Evolutionary conservation across 2,888 invertebrate genomes (phyloP).

Genomic region (Dichetophora obliterata): DNA sequence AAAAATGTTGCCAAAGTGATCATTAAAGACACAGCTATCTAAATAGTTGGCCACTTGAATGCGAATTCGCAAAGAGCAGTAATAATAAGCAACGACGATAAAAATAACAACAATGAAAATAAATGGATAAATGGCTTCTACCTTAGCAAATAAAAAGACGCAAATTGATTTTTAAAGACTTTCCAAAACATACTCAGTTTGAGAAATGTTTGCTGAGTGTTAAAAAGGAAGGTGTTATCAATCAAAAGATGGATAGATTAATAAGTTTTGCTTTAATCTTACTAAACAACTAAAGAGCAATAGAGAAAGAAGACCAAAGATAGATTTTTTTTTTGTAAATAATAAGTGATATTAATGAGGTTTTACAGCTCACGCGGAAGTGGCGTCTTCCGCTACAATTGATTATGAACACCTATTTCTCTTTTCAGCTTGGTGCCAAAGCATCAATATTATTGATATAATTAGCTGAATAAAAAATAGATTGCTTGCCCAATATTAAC

Average conservation of each 20-base stretch:
- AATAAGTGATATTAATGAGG: not conserved
- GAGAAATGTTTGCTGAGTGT: not conserved
- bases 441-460: too few relatives aligned
- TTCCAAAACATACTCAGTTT: constrained; percentile 10
- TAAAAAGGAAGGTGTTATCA: not conserved
- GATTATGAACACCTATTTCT: too few relatives aligned
- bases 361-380: too few relatives aligned
- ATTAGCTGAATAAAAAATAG: too few relatives aligned
- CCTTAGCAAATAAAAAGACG: not conserved
- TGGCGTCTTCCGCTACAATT: too few relatives aligned
- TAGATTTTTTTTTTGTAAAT: not conserved
- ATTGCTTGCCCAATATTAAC: too few relatives aligned
- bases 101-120: constrained; percentile 16
- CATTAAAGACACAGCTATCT: constrained; percentile 24
- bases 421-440: too few relatives aligned
- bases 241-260: not conserved
- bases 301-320: not conserved
- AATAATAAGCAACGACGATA: constrained; percentile 21
- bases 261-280: not conserved
- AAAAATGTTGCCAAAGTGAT: constrained; percentile 26
- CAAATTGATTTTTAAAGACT: constrained; percentile 23
- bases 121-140: constrained; percentile 23
- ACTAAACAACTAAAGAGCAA: not conserved
- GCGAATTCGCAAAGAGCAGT: constrained; percentile 10
- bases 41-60: not conserved